These are phyloP conservation scores for Caranx ignobilis DNA, from an alignment of 2,113 vertebrate species.

Conservation along the genomic window DNA sequence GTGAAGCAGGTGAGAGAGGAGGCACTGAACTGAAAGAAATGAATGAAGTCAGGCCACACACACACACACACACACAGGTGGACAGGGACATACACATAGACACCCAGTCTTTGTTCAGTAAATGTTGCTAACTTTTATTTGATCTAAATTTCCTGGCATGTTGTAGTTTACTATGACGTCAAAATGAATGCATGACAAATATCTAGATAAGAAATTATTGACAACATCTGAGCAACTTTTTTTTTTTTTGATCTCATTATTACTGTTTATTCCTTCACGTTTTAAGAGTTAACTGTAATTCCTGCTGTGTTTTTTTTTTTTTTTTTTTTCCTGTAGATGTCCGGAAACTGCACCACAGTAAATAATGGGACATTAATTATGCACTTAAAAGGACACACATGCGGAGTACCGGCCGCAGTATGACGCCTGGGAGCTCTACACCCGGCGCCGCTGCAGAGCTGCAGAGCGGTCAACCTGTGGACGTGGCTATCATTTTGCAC, in stretches of 20 bases:
- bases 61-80: conserved; percentile 28
- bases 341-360: conserved; percentile 39
- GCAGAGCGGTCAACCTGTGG: conserved; percentile 75
- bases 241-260: background rate
- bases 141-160: background rate
- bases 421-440: conserved; percentile 56
- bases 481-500: conserved; percentile 86
- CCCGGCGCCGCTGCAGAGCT: conserved; percentile 65
- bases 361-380: conserved; percentile 78
- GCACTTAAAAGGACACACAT: conserved; percentile 79
- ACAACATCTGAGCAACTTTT: background rate
- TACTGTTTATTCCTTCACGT: background rate
- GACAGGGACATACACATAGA: background rate
- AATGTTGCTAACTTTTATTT: background rate
- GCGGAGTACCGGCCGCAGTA: conserved; percentile 51
- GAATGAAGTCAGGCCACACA: conserved; percentile 38
- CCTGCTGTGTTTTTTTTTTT: background rate
- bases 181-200: background rate
- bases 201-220: background rate
- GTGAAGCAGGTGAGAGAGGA: conserved; percentile 88
- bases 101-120: background rate
- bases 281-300: conserved; percentile 8
- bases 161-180: background rate
- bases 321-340: conserved; percentile 44
- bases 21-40: conserved; percentile 59